A percentile compares a stretch with the other conserved stretches of the same genome.
Conservation (phyloP, 2,888 invertebrate species). For the Sinelater perroti region DNA sequence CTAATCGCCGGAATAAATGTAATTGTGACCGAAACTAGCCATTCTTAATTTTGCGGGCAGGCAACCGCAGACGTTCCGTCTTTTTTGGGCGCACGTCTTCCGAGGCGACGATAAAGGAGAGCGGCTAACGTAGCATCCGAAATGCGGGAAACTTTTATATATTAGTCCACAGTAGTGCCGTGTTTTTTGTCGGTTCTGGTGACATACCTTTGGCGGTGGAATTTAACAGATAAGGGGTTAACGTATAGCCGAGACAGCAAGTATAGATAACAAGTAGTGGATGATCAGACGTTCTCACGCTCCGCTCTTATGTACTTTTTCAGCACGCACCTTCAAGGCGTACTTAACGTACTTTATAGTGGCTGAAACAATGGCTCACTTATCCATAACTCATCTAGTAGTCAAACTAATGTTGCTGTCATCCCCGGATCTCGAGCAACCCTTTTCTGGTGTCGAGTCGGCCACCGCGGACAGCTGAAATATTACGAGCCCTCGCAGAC, state of each 20-base stretch:
- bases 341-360: neutral
- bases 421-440: conserved; percentile 50
- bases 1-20: too few relatives aligned
- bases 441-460: conserved; percentile 48
- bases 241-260: conserved; percentile 58
- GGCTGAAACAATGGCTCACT: conserved; percentile 35
- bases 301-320: conserved; percentile 44
- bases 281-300: conserved; percentile 58
- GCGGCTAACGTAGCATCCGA: conserved; percentile 29
- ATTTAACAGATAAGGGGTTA: conserved; percentile 59
- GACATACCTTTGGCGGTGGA: conserved; percentile 59
- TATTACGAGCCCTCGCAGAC: conserved; percentile 46
- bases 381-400: conserved; percentile 21
- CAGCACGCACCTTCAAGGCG: conserved; percentile 7
- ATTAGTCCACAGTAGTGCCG: conserved; percentile 56
- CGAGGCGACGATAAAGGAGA: conserved; percentile 20
- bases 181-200: conserved; percentile 57
- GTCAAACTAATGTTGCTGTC: conserved; percentile 48
- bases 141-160: conserved; percentile 42
- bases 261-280: conserved; percentile 55
- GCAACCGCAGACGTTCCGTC: conserved; percentile 17
- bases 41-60: too few relatives aligned
- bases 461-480: conserved; percentile 49
- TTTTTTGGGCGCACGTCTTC: neutral
- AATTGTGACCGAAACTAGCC: too few relatives aligned